Conservation (phyloP, 2,888 invertebrate genomes). For the Dugesia japonica region DNA sequence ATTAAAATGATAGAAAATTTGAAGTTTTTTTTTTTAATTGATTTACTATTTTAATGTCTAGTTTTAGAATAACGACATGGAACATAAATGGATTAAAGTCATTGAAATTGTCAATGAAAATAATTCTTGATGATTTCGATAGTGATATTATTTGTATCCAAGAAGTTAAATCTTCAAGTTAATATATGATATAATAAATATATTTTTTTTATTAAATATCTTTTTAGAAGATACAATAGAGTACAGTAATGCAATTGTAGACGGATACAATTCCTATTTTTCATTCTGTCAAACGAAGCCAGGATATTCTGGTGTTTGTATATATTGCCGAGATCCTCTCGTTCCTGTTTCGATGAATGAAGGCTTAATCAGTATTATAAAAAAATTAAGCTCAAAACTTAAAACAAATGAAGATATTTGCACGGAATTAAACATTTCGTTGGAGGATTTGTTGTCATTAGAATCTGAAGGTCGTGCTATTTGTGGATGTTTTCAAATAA, state of each 20-base stretch:
- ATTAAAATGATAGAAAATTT: too few species aligned
- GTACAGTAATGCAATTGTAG: constrained; percentile 48
- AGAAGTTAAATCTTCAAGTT: neutral
- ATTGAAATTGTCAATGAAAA: neutral
- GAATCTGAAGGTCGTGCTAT: neutral
- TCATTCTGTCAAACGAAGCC: constrained; percentile 48
- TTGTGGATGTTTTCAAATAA: neutral
- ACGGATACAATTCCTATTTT: constrained; percentile 50
- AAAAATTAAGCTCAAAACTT: neutral
- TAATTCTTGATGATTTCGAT: neutral
- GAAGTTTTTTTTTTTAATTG: too few species aligned
- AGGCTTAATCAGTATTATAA: neutral
- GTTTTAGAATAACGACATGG: neutral
- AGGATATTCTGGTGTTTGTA: constrained; percentile 51
- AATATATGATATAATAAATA: too few species aligned
- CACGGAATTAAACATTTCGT: neutral
- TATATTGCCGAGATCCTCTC: constrained; percentile 45
- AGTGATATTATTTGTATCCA: neutral
- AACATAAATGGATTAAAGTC: neutral
- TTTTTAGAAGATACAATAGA: constrained; percentile 49
- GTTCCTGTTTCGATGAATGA: constrained; percentile 39
- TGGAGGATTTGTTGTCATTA: neutral
- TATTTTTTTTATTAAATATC: too few species aligned
- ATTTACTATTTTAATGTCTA: too few species aligned
- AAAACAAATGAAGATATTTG: neutral